Percentiles rank a stretch among this genome's conserved stretches.
Conservation (phyloP, 2,888 invertebrate species). For the Drosophila testacea region DNA sequence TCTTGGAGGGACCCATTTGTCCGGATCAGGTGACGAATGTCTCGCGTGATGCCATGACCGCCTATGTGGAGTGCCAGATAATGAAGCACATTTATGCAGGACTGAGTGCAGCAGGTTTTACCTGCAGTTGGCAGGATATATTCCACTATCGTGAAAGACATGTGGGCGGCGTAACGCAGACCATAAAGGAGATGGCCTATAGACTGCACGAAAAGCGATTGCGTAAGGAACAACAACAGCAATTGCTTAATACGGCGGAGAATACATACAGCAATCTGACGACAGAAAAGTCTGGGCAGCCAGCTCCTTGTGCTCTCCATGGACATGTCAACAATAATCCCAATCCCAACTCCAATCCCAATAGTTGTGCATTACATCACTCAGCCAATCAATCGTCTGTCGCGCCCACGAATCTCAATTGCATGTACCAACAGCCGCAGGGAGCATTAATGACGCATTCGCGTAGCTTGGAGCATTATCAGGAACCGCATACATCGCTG, state of each 20-base stretch:
- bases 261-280: slow-evolving; percentile 70
- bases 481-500: slow-evolving; percentile 75
- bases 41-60: slow-evolving; percentile 93
- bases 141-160: slow-evolving; percentile 83
- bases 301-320: slow-evolving; percentile 53
- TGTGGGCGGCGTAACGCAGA: slow-evolving; percentile 79
- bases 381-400: slow-evolving; percentile 18
- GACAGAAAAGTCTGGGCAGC: slow-evolving; percentile 37
- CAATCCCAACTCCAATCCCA: slow-evolving; percentile 34
- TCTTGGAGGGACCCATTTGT: slow-evolving; percentile 91
- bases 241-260: slow-evolving; percentile 42
- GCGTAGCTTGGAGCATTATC: slow-evolving; percentile 85
- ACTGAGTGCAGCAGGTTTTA: slow-evolving; percentile 87
- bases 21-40: slow-evolving; percentile 92
- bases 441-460: slow-evolving; percentile 83
- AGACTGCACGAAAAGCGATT: slow-evolving; percentile 78
- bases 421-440: slow-evolving; percentile 59
- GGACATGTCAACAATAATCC: slow-evolving; percentile 34
- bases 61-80: slow-evolving; percentile 95
- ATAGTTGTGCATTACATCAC: slow-evolving; percentile 59
- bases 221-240: slow-evolving; percentile 67
- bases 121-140: slow-evolving; percentile 89
- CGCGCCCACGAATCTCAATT: slow-evolving; percentile 62
- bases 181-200: slow-evolving; percentile 81
- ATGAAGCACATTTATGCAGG: slow-evolving; percentile 91